These are phyloP conservation scores for Heterocephalus glaber DNA, from an alignment of 2,113 vertebrate genomes.

Conservation along the genomic window DNA sequence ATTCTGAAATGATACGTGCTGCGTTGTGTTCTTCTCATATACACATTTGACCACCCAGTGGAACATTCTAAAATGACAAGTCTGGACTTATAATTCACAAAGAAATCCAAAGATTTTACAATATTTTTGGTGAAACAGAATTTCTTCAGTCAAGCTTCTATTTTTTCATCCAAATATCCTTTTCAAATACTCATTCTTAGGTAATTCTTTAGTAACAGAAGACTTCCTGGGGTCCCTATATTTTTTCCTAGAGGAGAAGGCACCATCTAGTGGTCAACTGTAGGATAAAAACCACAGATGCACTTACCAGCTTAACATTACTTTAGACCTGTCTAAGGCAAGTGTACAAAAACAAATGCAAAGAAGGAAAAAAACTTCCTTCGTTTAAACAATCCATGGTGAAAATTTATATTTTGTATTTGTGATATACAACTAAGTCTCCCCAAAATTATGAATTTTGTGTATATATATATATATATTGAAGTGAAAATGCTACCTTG, in stretches of 20 bases:
- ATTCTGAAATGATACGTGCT: neutral
- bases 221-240: neutral
- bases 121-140: neutral
- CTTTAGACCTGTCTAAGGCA: neutral
- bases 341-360: neutral
- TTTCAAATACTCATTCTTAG: slow-evolving; percentile 11
- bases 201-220: neutral
- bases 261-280: slow-evolving; percentile 71
- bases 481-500: neutral
- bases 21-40: neutral
- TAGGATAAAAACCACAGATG: neutral
- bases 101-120: neutral
- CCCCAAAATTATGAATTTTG: neutral
- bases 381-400: neutral
- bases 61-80: slow-evolving; percentile 28
- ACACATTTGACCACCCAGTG: slow-evolving; percentile 57
- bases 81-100: slow-evolving; percentile 18
- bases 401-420: neutral
- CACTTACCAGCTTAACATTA: neutral
- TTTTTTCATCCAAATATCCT: neutral
- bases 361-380: neutral
- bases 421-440: neutral
- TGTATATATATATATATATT: neutral
- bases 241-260: neutral
- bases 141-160: neutral